Percentiles rank a stretch among this genome's conserved stretches.
phyloP scores from a whole-genome alignment of 2,888 invertebrate species.

The Drosophila formosana region DNA sequence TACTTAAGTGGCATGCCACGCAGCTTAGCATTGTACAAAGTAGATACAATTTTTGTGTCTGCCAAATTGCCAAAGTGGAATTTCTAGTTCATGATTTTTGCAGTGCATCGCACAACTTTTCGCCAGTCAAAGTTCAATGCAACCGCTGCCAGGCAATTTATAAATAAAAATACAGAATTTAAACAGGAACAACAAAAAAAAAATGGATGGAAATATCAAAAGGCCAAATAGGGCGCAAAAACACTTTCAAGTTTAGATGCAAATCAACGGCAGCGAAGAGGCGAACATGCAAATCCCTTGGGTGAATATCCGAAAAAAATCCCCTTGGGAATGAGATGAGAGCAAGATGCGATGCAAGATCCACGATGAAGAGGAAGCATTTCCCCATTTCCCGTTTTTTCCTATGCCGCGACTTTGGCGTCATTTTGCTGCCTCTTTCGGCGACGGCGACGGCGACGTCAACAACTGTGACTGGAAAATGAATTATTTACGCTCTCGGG shows the following conservation, averaged over 20 bases:
- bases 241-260: slow-evolving; percentile 67
- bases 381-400: slow-evolving; percentile 43
- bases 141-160: slow-evolving; percentile 28
- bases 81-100: slow-evolving; percentile 68
- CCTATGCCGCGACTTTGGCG: slow-evolving; percentile 35
- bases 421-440: slow-evolving; percentile 49
- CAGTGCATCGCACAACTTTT: slow-evolving; percentile 31
- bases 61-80: slow-evolving; percentile 65
- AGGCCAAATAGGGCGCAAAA: slow-evolving; percentile 62
- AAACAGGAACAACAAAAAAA: slow-evolving; percentile 15
- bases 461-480: slow-evolving; percentile 81
- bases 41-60: slow-evolving; percentile 25
- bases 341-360: neutral
- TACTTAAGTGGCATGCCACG: slow-evolving; percentile 73
- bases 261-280: slow-evolving; percentile 43
- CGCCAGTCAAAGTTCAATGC: slow-evolving; percentile 66
- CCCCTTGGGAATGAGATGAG: slow-evolving; percentile 20
- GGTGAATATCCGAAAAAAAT: slow-evolving; percentile 36
- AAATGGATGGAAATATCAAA: slow-evolving; percentile 42
- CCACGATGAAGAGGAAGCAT: slow-evolving; percentile 30
- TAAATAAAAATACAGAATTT: slow-evolving; percentile 10
- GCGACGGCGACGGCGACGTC: slow-evolving; percentile 58
- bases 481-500: slow-evolving; percentile 78
- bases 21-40: slow-evolving; percentile 57
- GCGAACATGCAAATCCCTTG: slow-evolving; percentile 52